These are phyloP conservation scores for Puntigrus tetrazona DNA, from an alignment of 2,113 vertebrate species.

Conservation along the genomic window DNA sequence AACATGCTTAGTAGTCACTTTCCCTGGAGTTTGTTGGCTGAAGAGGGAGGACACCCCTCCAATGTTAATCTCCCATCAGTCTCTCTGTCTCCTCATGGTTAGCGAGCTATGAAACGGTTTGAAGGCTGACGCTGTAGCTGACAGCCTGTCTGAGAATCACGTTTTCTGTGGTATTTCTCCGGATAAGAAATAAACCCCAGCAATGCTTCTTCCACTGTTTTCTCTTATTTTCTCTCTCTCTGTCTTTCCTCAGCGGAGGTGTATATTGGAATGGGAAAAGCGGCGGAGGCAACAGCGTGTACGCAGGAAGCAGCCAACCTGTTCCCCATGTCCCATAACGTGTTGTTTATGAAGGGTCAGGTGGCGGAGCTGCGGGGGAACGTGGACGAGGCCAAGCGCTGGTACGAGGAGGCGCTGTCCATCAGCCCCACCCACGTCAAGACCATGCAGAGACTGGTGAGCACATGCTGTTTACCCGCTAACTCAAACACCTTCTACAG, in stretches of 20 bases:
- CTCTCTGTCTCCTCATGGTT: neutral
- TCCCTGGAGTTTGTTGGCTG: neutral
- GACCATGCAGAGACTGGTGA: constrained; percentile 99
- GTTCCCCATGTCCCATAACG: constrained; percentile 94
- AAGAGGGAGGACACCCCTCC: neutral
- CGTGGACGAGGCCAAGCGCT: constrained; percentile 91
- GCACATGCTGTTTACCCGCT: constrained; percentile 45
- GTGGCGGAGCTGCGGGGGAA: constrained; percentile 93
- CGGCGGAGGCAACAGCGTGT: constrained; percentile 91
- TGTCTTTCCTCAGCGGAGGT: constrained; percentile 84
- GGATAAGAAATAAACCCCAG: neutral
- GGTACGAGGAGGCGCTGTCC: constrained; percentile 97
- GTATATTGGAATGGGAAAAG: constrained; percentile 94
- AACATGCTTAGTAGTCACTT: constrained; percentile 24
- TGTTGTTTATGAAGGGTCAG: constrained; percentile 95
- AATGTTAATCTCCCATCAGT: neutral
- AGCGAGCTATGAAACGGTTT: neutral
- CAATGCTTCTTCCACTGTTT: neutral
- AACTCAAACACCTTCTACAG: neutral
- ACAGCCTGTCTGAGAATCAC: neutral
- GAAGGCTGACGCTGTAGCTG: neutral
- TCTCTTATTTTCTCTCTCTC: neutral
- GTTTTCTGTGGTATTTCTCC: constrained; percentile 9
- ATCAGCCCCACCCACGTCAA: constrained; percentile 98
- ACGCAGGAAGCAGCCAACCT: constrained; percentile 97